A percentile compares a stretch with the other conserved stretches of the same genome.
These are phyloP conservation scores for Scrobipalpa atriplicella DNA, from an alignment of 2,888 invertebrate genomes.

Conservation along the genomic window DNA sequence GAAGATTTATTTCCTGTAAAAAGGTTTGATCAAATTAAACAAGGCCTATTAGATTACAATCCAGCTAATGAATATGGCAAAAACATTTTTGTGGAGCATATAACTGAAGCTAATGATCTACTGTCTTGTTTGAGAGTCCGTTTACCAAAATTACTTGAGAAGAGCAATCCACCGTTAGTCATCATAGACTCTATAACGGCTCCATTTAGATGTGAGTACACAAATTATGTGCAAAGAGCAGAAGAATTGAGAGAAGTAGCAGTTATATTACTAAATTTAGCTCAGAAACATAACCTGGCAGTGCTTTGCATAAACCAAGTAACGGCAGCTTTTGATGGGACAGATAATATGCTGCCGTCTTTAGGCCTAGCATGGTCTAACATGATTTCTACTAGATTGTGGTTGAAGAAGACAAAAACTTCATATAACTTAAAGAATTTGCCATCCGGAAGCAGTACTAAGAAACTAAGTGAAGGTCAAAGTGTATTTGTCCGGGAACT, in stretches of 20 bases:
- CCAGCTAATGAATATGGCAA: constrained; percentile 53
- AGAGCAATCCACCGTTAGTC: constrained; percentile 55
- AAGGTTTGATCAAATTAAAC: constrained; percentile 68
- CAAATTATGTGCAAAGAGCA: constrained; percentile 71
- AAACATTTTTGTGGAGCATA: constrained; percentile 70
- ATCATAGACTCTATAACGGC: constrained; percentile 75
- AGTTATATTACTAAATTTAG: constrained; percentile 52
- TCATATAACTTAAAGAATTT: constrained; percentile 28
- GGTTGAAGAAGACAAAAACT: constrained; percentile 48
- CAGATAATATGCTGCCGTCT: constrained; percentile 59
- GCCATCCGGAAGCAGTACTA: constrained; percentile 15
- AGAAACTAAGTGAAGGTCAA: constrained; percentile 34
- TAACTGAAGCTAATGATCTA: constrained; percentile 68
- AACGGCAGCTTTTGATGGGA: constrained; percentile 57
- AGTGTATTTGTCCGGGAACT: constrained; percentile 54
- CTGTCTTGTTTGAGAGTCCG: constrained; percentile 64
- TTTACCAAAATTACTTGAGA: constrained; percentile 59
- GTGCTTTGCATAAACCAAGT: constrained; percentile 76
- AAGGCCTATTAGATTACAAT: constrained; percentile 42
- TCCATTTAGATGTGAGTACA: constrained; percentile 69
- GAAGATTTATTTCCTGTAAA: constrained; percentile 85
- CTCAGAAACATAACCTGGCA: constrained; percentile 61
- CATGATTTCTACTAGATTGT: constrained; percentile 65
- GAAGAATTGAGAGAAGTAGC: constrained; percentile 73
- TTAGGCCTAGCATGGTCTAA: constrained; percentile 78